Conservation (phyloP, 2,113 vertebrate species). For the Capreolus pygargus region DNA sequence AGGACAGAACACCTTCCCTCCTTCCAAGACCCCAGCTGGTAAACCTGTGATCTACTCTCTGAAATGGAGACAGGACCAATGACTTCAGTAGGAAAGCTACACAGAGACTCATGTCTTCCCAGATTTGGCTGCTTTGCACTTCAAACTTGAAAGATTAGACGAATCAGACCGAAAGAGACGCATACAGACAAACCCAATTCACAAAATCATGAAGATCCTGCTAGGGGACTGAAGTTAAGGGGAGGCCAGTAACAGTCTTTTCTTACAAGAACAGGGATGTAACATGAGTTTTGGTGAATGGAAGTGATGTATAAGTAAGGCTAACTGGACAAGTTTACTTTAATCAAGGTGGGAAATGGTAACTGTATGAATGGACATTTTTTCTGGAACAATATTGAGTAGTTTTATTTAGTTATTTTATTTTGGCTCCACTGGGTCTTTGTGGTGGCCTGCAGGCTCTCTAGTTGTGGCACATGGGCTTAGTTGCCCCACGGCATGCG, state of each 20-base stretch:
- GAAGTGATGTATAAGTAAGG: background rate
- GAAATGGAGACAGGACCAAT: background rate
- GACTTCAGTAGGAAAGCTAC: background rate
- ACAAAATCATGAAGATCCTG: background rate
- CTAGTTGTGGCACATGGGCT: background rate
- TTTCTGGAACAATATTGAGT: background rate
- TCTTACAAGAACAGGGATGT: background rate
- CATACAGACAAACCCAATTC: background rate
- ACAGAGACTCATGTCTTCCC: background rate
- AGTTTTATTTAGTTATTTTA: background rate
- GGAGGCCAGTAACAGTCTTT: background rate
- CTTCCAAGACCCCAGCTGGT: background rate
- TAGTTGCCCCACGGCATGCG: background rate
- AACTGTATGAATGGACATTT: background rate
- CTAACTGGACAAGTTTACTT: background rate
- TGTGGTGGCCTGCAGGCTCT: background rate
- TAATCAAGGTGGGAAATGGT: background rate
- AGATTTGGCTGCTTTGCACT: background rate
- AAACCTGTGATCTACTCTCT: background rate
- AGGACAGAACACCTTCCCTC: background rate
- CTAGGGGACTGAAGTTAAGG: background rate
- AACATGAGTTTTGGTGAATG: background rate
- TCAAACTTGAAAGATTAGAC: background rate
- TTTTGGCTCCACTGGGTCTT: background rate
- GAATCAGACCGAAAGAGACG: background rate